Conservation (phyloP, 1,140 invertebrate species). For the Eumaeus atala region DNA sequence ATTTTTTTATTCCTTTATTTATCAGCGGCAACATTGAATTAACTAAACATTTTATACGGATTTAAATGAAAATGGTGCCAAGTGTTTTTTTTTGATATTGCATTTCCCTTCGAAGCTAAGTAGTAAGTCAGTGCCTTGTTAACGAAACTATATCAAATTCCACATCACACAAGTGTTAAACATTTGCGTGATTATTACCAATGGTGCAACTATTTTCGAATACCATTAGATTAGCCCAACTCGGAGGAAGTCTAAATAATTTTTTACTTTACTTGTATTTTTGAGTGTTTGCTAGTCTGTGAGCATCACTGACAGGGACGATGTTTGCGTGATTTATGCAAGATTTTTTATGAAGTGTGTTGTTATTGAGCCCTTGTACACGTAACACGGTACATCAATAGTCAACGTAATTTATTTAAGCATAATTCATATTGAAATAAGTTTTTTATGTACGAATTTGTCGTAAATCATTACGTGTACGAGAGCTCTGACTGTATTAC, state of each 20-base stretch:
- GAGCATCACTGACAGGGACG: slow-evolving; percentile 71
- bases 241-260: slow-evolving; percentile 3
- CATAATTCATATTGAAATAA: not conserved
- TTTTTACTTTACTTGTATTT: slow-evolving; percentile 35
- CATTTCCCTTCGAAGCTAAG: slow-evolving; percentile 16
- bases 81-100: not conserved
- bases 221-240: slow-evolving; percentile 21
- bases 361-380: slow-evolving; percentile 25
- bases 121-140: slow-evolving; percentile 42
- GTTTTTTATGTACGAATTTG: not conserved
- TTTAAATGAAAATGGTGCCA: not conserved
- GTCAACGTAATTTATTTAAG: slow-evolving; percentile 12
- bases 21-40: too few species aligned
- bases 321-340: slow-evolving; percentile 71
- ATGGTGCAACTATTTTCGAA: slow-evolving; percentile 22
- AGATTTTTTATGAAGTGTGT: slow-evolving; percentile 55
- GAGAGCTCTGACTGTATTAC: slow-evolving; percentile 29
- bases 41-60: too few species aligned
- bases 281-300: slow-evolving; percentile 69
- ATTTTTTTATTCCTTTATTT: too few species aligned
- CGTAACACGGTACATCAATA: slow-evolving; percentile 5
- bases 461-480: slow-evolving; percentile 17
- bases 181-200: slow-evolving; percentile 26
- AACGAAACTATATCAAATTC: slow-evolving; percentile 30
- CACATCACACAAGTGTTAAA: slow-evolving; percentile 33